Evolutionary conservation across 2,888 invertebrate genomes (phyloP), one percentile per base, ranked within the genome.

Genomic region (Gastracanthus pulcherrimus): DNA sequence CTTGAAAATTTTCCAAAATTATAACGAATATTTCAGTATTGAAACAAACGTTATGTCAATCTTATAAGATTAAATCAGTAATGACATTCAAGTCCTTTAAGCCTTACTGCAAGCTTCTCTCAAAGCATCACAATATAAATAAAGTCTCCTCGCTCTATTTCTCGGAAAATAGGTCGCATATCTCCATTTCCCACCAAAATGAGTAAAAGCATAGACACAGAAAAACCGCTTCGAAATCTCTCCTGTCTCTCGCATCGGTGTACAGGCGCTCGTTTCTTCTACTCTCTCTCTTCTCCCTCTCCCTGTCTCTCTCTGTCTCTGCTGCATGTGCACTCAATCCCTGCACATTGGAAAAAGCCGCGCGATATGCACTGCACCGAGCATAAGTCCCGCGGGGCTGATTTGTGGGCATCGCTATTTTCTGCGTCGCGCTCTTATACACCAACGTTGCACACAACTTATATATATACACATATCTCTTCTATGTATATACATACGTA

Each of bases 121-220:
- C 48, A n/a, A 62, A 11, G 34, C 26, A 34, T 11, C n/a, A 36
- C 36, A 55, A 58, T 26, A n/a, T n/a, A 67, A 38, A 76, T 29
- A 19, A 16, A n/a, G 34, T 9, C 13, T 23, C 16, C 41, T 67
- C 76, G 45, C 19, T 31, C n/a, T n/a, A n/a, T n/a, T 55, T 29
- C 48, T 41, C 34, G 38, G 77, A 78, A 78, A 78, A 78, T 78
- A 38, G 77, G 77, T 78, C 64, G 77, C 41, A 55, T 67, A 38
- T n/a, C 36, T 34, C n/a, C 34, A 16, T 16, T 60, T 29, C 31
- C 6, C 16, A 7, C 26, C n/a, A 29, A 60, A 31, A 13, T 19
- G 45, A 23, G 60, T 13, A 16, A 58, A 13, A 29, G 23, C 16
- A n/a, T 26, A 34, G 19, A 29, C 38, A 23, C 9, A 60, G 36